Base-by-base conservation (phyloP, 1,140 invertebrate species). In the Lanistes nyassanus region DNA sequence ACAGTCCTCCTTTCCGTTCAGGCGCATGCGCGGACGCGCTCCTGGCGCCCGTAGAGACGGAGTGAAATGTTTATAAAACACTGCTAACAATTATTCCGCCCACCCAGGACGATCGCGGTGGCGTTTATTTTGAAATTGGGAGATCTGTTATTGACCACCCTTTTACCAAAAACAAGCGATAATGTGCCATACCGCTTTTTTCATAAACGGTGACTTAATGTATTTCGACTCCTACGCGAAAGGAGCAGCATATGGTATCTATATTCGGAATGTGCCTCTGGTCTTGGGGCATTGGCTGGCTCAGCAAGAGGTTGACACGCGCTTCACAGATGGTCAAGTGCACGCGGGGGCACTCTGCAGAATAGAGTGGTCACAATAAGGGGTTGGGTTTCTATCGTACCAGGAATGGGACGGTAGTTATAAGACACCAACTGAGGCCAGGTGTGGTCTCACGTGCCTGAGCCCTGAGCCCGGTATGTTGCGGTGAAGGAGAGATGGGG, bases 111-210 rank as follows among this genome's bases (percentile, higher is more conserved):
- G 78, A 56, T 64, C 60, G 74, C 34, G 69, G 34, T 58, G 39
- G 34, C 80, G 79, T 83, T 85, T 84, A 83, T 83, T 86, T 85
- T 79, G 80, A 84, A 83, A 82, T 80, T 84, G 80, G 76, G 75
- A 79, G 78, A 81, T 72, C 76, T 81, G 81, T 81, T 82, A 83
- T 80, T 84, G 85, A 83, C 85, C 85, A 84, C 85, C 84, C 81
- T 74, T 47, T 47, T 73, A 78, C 74, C 80, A 82, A 82, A 86
- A 85, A 85, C 85, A 86, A 51, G 39, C 47, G 75, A 80, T 81
- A 81, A 81, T 72, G 72, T 69, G 60, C 65, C 74, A 74, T 80
- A 76, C 31, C 36, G 19, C n/a, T 34, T n/a, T 42, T 29, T 29
- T 53, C 39, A 39, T 69, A 69, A 69, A 69, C 67, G 67, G 67